Conservation (phyloP, 2,113 vertebrate species). For the Salvelinus sp. region DNA sequence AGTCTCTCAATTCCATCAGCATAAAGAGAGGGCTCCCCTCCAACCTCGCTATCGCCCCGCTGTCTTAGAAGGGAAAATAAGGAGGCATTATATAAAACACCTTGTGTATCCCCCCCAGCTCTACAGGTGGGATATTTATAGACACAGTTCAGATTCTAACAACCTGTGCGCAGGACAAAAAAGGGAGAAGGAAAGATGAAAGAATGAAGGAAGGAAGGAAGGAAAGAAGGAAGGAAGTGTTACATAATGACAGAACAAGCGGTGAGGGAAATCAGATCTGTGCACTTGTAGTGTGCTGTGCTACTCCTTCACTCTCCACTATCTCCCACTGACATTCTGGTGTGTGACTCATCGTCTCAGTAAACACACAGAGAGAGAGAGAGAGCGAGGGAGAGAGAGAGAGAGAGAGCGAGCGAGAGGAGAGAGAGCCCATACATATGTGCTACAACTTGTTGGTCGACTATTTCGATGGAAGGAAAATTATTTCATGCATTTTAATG, state of each 20-base stretch:
- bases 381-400: neutral
- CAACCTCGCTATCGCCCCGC: neutral
- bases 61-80: conserved; percentile 14
- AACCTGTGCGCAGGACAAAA: conserved; percentile 29
- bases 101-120: conserved; percentile 43
- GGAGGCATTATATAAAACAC: conserved; percentile 44
- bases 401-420: neutral
- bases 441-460: too few relatives aligned
- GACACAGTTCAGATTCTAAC: conserved; percentile 46
- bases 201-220: conserved; percentile 19
- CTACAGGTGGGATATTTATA: conserved; percentile 52
- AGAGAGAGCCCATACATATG: neutral
- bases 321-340: neutral
- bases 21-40: too few relatives aligned
- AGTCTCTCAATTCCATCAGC: neutral
- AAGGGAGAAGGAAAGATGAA: conserved; percentile 1
- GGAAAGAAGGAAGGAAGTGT: neutral
- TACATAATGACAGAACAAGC: conserved; percentile 19
- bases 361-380: neutral
- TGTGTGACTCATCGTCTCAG: neutral
- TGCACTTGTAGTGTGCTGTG: neutral
- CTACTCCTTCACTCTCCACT: neutral
- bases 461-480: too few relatives aligned
- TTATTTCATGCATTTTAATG: too few relatives aligned
- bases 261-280: neutral